Percentiles rank a stretch among this genome's conserved stretches.
Conservation (phyloP, 1,140 invertebrate genomes). For the Pseudachorutes palmiensis region DNA sequence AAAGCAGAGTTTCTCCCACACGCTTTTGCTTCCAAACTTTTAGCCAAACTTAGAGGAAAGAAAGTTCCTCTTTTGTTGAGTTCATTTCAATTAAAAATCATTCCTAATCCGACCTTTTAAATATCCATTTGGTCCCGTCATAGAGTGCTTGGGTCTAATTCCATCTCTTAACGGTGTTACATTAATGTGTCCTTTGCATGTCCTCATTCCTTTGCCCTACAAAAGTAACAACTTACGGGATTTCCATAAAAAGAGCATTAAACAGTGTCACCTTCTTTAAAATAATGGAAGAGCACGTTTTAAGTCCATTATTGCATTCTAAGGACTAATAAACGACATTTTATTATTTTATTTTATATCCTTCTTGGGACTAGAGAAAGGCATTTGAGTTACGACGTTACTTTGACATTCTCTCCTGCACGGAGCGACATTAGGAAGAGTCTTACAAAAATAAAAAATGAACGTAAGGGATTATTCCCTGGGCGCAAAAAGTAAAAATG, state of each 20-base stretch:
- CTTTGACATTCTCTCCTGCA: not conserved
- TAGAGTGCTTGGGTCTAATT: not conserved
- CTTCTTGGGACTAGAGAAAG: not conserved
- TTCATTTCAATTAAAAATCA: conserved; percentile 5
- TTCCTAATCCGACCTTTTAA: conserved; percentile 38
- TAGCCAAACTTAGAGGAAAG: not conserved
- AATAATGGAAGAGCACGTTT: conserved; percentile 3
- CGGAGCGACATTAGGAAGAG: not conserved
- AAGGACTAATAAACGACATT: conserved; percentile 7
- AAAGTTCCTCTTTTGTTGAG: not conserved
- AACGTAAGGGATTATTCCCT: not conserved
- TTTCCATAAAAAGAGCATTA: conserved; percentile 6
- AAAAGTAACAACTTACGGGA: not conserved
- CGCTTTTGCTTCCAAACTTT: not conserved
- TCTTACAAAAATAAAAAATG: not conserved
- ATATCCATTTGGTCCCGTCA: not conserved
- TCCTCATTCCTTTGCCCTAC: not conserved
- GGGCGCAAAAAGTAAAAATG: too few species aligned
- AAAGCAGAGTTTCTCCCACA: not conserved
- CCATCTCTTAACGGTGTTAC: not conserved
- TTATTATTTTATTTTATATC: conserved; percentile 2
- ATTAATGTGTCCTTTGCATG: not conserved
- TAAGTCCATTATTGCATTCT: not conserved
- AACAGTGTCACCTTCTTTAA: conserved; percentile 3
- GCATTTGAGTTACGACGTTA: not conserved